Conservation (phyloP, 2,888 invertebrate species). For the Sthenelais limicola region DNA sequence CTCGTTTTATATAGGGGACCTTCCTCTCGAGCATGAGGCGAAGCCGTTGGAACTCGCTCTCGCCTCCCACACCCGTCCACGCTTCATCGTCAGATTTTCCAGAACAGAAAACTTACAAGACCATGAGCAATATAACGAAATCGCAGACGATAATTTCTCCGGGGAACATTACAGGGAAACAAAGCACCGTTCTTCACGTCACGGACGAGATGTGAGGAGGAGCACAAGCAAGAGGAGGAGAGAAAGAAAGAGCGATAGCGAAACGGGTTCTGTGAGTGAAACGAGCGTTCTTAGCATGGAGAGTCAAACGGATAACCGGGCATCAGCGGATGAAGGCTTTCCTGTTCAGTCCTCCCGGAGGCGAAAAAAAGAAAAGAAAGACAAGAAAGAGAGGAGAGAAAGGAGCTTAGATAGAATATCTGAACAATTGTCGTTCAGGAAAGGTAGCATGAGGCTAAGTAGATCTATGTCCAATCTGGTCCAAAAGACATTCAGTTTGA, state of each 20-base stretch:
- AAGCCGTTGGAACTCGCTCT: constrained; percentile 32
- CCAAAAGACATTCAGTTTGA: constrained; percentile 44
- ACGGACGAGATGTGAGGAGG: neutral
- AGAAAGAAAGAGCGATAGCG: neutral
- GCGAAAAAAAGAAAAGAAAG: neutral
- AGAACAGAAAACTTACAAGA: neutral
- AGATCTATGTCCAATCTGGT: constrained; percentile 42
- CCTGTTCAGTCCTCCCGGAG: neutral
- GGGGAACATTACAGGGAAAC: constrained; percentile 7
- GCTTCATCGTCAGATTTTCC: constrained; percentile 23
- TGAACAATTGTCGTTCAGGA: constrained; percentile 5
- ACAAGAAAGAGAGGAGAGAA: neutral
- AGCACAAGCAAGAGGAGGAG: neutral
- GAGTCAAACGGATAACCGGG: too few species aligned
- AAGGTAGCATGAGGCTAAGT: constrained; percentile 33
- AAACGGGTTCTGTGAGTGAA: constrained; percentile 26
- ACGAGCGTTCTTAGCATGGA: too few species aligned
- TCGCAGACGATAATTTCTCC: too few species aligned
- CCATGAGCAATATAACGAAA: neutral
- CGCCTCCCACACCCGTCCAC: neutral
- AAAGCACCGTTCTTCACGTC: constrained; percentile 5
- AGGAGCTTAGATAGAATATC: constrained; percentile 1
- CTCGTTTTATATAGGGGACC: constrained; percentile 4
- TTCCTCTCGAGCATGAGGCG: constrained; percentile 17
- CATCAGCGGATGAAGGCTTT: neutral